Percentiles rank a stretch among this genome's conserved stretches.
Evolutionary conservation across 1,140 invertebrate species (phyloP).

Genomic region (Tetramorium simillimum): DNA sequence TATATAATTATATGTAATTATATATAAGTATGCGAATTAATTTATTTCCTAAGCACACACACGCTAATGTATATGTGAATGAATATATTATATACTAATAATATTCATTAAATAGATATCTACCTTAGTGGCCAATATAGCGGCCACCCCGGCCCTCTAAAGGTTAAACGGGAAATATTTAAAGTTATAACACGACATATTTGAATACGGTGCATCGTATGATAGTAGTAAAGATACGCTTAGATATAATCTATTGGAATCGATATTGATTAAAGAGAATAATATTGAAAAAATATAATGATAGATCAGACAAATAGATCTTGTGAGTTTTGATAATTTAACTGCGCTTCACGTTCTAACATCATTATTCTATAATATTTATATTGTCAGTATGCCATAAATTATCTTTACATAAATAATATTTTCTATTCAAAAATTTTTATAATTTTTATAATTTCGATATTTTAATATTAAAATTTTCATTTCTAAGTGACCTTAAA

Average conservation of each 20-base stretch:
- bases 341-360: neutral
- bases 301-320: too few species aligned
- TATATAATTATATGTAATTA: too few species aligned
- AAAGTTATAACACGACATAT: neutral
- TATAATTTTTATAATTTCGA: neutral
- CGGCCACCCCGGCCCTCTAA: too few species aligned
- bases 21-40: too few species aligned
- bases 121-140: too few species aligned
- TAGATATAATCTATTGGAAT: neutral
- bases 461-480: constrained; percentile 2
- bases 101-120: too few species aligned
- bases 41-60: too few species aligned
- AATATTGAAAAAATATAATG: neutral
- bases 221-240: neutral
- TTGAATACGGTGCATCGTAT: neutral
- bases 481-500: neutral
- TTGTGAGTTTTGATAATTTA: neutral
- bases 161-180: neutral
- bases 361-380: neutral
- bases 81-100: too few species aligned
- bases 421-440: neutral
- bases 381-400: neutral
- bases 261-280: neutral
- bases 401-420: neutral
- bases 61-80: too few species aligned